These are phyloP conservation scores for Ciconia boyciana DNA, from an alignment of 2,113 vertebrate species.

Conservation along the genomic window DNA sequence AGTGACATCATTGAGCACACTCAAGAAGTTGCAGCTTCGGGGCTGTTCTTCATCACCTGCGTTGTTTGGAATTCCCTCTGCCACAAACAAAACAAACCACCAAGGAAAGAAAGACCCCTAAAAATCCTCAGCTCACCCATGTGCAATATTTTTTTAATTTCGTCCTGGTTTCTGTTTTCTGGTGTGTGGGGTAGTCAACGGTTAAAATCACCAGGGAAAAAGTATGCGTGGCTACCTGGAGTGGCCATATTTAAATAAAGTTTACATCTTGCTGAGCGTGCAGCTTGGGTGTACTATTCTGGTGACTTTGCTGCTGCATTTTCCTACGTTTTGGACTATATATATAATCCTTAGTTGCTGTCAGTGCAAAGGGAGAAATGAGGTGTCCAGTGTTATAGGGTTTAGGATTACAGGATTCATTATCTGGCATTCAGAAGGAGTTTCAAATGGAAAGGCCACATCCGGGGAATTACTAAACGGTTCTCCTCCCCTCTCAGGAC, in stretches of 20 bases:
- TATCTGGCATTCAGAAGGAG: not conserved
- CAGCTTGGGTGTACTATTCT: not conserved
- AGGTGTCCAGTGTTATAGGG: not conserved
- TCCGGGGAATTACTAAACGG: not conserved
- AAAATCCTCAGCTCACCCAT: not conserved
- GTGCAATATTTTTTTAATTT: not conserved
- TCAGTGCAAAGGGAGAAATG: not conserved
- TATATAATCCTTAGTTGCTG: not conserved
- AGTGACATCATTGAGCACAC: not conserved
- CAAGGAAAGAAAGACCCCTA: not conserved
- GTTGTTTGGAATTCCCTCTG: conserved; percentile 5
- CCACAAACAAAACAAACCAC: not conserved
- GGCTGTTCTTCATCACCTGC: conserved; percentile 16
- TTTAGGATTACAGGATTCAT: not conserved
- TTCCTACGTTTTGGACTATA: accelerated
- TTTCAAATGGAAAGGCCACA: not conserved
- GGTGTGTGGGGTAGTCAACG: not conserved
- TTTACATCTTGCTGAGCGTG: not conserved
- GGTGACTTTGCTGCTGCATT: not conserved
- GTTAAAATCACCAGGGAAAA: not conserved
- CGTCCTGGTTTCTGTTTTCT: not conserved
- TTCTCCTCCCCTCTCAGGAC: not conserved
- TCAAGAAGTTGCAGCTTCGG: not conserved
- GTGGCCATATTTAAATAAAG: no score
- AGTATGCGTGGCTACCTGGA: not conserved